Evolutionary conservation across 2,888 invertebrate genomes (phyloP).

Genomic region (Standfussiana lucernea): DNA sequence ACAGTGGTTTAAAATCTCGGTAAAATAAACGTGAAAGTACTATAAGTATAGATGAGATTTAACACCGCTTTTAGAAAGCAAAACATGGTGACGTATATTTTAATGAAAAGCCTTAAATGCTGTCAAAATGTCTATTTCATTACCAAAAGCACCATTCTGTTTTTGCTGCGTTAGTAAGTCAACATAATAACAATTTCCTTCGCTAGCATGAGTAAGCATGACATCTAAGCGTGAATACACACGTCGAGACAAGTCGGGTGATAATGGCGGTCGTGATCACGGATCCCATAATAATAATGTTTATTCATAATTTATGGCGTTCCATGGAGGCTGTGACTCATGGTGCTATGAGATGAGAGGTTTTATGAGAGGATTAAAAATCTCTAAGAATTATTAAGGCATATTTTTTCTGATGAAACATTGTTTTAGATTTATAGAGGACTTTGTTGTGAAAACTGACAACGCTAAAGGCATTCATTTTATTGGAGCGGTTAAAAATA

Average conservation of each 20-base stretch:
- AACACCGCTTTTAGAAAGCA: background rate
- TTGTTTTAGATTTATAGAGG: background rate
- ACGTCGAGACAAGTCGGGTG: slow-evolving; percentile 55
- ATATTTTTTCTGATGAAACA: slow-evolving; percentile 22
- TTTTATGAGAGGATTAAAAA: slow-evolving; percentile 43
- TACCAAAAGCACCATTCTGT: background rate
- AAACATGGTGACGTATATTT: background rate
- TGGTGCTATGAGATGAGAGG: slow-evolving; percentile 64
- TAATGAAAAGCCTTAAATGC: no score
- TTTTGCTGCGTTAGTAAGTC: background rate
- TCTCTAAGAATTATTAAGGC: slow-evolving; percentile 33
- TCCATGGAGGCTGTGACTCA: slow-evolving; percentile 75
- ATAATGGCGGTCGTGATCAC: slow-evolving; percentile 70
- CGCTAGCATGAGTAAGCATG: slow-evolving; percentile 58
- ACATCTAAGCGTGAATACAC: slow-evolving; percentile 34
- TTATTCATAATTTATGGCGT: slow-evolving; percentile 83
- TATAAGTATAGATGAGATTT: no score
- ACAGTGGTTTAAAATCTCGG: background rate
- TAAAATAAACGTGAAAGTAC: background rate
- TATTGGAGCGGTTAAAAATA: background rate
- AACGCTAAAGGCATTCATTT: background rate
- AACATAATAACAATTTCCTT: slow-evolving; percentile 12
- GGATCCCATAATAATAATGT: slow-evolving; percentile 79
- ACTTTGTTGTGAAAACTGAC: background rate
- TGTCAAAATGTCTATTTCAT: background rate